Conservation (phyloP, 2,113 vertebrate genomes). For the Callithrix jacchus region DNA sequence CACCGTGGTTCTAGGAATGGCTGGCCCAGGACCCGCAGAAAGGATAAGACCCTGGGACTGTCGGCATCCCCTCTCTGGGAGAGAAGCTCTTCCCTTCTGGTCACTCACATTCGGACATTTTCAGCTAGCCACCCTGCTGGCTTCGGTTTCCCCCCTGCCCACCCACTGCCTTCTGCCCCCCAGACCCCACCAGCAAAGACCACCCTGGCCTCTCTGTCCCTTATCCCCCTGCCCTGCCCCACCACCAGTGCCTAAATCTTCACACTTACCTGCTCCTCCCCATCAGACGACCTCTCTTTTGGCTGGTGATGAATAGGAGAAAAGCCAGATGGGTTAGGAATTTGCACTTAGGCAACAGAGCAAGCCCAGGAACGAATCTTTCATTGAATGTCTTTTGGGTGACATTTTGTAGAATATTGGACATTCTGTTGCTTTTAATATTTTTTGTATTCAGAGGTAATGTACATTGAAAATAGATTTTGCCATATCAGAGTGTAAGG, state of each 20-base stretch:
- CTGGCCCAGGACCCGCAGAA: background rate
- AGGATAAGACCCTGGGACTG: background rate
- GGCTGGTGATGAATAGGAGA: background rate
- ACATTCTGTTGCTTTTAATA: background rate
- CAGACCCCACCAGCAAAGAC: background rate
- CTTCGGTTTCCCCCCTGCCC: background rate
- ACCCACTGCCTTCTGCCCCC: background rate
- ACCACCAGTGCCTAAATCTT: slow-evolving; percentile 46
- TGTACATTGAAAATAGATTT: background rate
- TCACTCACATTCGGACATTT: background rate
- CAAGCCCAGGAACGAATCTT: background rate
- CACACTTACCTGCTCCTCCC: background rate
- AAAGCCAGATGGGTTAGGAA: background rate
- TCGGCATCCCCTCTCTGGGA: background rate
- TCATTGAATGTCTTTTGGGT: background rate
- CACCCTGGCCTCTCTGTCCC: background rate
- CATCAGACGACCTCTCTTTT: background rate
- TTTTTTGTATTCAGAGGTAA: background rate
- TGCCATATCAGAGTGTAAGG: background rate
- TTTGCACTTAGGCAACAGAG: background rate
- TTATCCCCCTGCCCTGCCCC: background rate
- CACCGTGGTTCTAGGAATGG: background rate
- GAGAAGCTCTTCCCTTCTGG: background rate
- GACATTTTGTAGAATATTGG: background rate
- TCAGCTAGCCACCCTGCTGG: background rate